These are phyloP conservation scores for Petrocephalus sullivani DNA, from an alignment of 2,797 vertebrate species.

Conservation along the genomic window DNA sequence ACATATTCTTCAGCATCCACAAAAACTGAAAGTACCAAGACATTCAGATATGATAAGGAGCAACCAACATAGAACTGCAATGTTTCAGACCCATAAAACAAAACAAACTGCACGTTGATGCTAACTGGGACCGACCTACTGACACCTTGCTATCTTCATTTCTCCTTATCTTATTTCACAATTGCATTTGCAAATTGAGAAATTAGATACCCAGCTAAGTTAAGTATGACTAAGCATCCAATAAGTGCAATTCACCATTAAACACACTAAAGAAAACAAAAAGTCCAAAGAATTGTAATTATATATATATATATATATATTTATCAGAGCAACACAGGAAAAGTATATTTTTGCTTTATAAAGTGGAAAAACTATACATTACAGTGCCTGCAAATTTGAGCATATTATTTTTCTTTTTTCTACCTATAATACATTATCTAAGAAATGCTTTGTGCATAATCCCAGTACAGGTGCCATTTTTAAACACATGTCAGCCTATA, in stretches of 20 bases:
- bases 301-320: neutral
- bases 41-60: neutral
- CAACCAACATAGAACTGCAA: neutral
- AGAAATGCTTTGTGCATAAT: neutral
- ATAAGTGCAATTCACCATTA: neutral
- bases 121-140: neutral
- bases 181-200: constrained; percentile 18
- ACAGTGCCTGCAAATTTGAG: neutral
- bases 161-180: neutral
- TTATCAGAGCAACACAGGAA: neutral
- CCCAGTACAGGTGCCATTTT: neutral
- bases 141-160: neutral
- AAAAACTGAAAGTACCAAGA: neutral
- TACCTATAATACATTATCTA: neutral
- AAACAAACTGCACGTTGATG: neutral
- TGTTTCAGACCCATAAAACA: neutral
- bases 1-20: constrained; percentile 41
- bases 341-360: neutral
- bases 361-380: neutral
- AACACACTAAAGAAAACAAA: neutral
- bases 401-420: neutral
- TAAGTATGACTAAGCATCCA: constrained; percentile 12
- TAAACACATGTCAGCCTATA: neutral
- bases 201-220: constrained; percentile 22
- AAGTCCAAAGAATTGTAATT: no score